These are phyloP conservation scores for Pachycephus smyrnensis DNA, from an alignment of 2,888 invertebrate species.

Conservation along the genomic window DNA sequence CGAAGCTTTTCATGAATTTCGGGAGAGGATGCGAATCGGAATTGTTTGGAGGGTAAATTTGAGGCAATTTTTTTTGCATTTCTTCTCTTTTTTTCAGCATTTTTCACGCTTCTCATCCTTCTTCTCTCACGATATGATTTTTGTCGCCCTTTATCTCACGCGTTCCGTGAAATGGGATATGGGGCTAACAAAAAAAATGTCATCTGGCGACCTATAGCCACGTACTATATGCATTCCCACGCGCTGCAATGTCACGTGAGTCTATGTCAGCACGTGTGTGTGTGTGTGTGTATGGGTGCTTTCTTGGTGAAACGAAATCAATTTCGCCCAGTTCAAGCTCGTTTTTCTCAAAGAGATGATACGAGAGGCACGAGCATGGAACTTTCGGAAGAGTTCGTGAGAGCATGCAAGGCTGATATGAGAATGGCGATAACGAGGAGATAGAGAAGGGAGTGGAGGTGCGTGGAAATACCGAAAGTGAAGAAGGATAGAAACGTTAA, in stretches of 20 bases:
- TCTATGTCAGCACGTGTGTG: background rate
- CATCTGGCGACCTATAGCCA: background rate
- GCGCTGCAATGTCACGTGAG: background rate
- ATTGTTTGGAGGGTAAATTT: background rate
- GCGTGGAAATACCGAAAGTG: background rate
- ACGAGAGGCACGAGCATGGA: background rate
- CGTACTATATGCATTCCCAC: background rate
- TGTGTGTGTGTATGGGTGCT: background rate
- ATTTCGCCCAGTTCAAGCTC: background rate
- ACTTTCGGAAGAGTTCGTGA: background rate
- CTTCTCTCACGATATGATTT: background rate
- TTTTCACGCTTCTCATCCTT: background rate
- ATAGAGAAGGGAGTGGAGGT: background rate
- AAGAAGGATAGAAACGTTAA: background rate
- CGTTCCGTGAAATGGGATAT: too few relatives aligned
- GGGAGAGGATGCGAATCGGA: background rate
- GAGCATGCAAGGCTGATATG: background rate
- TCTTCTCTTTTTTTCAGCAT: background rate
- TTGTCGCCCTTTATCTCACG: background rate
- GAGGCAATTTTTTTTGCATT: background rate
- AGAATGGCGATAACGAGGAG: background rate
- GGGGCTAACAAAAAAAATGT: too few relatives aligned
- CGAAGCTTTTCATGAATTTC: background rate
- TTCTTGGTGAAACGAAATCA: background rate
- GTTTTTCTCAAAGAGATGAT: background rate